phyloP scores from a whole-genome alignment of 2,797 vertebrate species.

The Prionace glauca region DNA sequence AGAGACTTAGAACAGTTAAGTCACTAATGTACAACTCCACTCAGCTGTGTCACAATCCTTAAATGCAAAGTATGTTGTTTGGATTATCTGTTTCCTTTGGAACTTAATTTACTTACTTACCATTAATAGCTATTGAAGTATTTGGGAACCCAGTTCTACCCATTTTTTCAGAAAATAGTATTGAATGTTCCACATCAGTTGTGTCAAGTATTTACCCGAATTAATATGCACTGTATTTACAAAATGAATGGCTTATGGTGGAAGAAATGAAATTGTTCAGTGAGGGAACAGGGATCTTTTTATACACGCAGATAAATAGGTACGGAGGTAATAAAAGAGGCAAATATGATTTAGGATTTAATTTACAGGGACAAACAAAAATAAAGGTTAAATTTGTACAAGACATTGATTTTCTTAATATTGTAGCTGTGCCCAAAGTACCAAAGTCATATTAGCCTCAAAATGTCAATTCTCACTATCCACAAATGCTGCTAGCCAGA shows the following conservation, averaged over 20 bases:
- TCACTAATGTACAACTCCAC: slow-evolving; percentile 40
- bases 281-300: not conserved
- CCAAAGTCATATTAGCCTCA: too few species aligned
- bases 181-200: not conserved
- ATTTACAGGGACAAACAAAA: not conserved
- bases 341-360: not conserved
- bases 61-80: not conserved
- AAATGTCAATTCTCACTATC: too few species aligned
- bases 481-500: too few species aligned
- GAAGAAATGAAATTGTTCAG: not conserved
- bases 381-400: not conserved
- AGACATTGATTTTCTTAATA: not conserved
- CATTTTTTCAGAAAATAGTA: not conserved
- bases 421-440: not conserved
- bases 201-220: not conserved
- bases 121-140: not conserved
- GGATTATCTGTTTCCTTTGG: not conserved
- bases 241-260: not conserved
- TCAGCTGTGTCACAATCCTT: not conserved
- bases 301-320: not conserved
- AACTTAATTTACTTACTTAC: not conserved
- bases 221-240: not conserved
- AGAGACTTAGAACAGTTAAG: slow-evolving; percentile 39
- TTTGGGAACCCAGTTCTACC: not conserved
- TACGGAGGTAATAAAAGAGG: not conserved